phyloP scores from a whole-genome alignment of 2,797 vertebrate species.

The Cottoperca gobio region DNA sequence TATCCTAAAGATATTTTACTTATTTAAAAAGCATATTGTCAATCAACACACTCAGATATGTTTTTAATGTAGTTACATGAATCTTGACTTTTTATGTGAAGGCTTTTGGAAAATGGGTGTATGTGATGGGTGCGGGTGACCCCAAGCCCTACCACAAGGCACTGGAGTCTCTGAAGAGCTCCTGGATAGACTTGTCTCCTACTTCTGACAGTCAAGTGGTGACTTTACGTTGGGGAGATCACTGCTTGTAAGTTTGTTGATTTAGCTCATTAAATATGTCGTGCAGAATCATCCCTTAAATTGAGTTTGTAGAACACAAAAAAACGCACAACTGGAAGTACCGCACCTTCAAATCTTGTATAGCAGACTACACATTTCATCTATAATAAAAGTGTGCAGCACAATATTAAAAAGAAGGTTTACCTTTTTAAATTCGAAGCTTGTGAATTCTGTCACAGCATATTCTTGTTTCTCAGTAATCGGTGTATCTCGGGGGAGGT shows the following conservation, averaged over 20 bases:
- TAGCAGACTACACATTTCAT: no score
- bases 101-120: constrained; percentile 82
- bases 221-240: constrained; percentile 77
- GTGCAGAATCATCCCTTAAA: not conserved
- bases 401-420: not conserved
- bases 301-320: not conserved
- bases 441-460: not conserved
- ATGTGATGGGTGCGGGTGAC: constrained; percentile 79
- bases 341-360: no score
- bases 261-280: not conserved
- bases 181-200: constrained; percentile 76
- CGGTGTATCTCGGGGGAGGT: constrained; percentile 72
- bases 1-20: not conserved
- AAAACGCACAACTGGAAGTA: no score
- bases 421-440: not conserved
- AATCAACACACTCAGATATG: not conserved
- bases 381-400: no score
- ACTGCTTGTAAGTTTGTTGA: constrained; percentile 73
- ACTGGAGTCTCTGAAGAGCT: constrained; percentile 76
- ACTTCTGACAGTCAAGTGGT: constrained; percentile 62
- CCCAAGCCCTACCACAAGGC: constrained; percentile 76
- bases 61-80: not conserved
- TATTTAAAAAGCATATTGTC: not conserved
- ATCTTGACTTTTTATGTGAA: constrained; percentile 33
- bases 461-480: constrained; percentile 56